These are phyloP conservation scores for Therioaphis trifolii DNA, from an alignment of 2,888 invertebrate species.

Conservation along the genomic window DNA sequence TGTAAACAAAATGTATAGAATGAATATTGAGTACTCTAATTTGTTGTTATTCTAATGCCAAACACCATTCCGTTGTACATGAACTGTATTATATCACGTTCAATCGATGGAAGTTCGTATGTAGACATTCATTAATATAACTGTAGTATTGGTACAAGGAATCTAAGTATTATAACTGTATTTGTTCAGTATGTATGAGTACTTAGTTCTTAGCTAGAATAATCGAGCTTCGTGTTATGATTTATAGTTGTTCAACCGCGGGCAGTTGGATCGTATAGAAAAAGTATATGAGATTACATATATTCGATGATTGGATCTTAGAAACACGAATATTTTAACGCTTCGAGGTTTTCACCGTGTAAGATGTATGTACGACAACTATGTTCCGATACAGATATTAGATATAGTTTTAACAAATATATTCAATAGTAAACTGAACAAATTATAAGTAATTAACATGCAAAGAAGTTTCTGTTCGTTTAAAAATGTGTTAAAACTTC, in stretches of 20 bases:
- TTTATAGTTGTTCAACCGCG: constrained; percentile 12
- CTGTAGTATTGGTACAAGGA: not conserved
- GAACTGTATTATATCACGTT: too few relatives aligned
- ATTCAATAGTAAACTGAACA: too few relatives aligned
- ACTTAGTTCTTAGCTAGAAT: not conserved
- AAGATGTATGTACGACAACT: not conserved
- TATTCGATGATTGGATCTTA: constrained; percentile 33
- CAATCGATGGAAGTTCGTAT: too few relatives aligned
- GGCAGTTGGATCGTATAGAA: constrained; percentile 18
- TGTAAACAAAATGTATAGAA: constrained; percentile 67
- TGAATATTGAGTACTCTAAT: too few relatives aligned
- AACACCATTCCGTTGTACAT: too few relatives aligned
- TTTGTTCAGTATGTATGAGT: constrained; percentile 19
- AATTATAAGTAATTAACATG: not conserved
- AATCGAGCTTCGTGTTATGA: not conserved
- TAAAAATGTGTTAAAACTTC: not conserved
- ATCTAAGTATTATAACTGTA: constrained; percentile 13
- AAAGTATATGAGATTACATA: not conserved
- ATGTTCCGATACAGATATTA: not conserved
- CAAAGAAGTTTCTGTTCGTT: not conserved
- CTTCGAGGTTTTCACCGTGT: not conserved
- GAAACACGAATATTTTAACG: not conserved
- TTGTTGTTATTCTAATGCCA: too few relatives aligned
- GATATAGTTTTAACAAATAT: not conserved
- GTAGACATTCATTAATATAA: too few relatives aligned